Evolutionary conservation across 1,140 invertebrate species (phyloP).

Genomic region (Pissodes strobi): DNA sequence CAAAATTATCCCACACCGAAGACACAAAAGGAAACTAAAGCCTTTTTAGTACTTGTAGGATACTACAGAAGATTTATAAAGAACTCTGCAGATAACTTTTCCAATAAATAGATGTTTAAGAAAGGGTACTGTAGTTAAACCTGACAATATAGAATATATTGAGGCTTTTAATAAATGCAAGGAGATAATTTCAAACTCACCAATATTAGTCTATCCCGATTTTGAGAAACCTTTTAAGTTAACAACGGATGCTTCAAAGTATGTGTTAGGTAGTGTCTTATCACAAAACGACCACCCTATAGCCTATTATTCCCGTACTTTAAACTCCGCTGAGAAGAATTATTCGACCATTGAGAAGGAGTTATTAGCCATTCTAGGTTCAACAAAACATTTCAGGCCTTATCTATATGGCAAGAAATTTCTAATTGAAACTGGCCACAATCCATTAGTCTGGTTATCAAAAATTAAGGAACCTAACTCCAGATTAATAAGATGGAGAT

Average conservation of each 20-base stretch:
- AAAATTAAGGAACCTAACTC: no score
- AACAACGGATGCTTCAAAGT: slow-evolving; percentile 36
- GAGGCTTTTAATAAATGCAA: not conserved
- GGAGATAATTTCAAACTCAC: not conserved
- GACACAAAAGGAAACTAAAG: slow-evolving; percentile 17
- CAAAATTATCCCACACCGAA: slow-evolving; percentile 19
- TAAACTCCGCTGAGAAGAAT: slow-evolving; percentile 23
- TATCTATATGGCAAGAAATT: not conserved
- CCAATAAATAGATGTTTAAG: not conserved
- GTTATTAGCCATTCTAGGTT: not conserved
- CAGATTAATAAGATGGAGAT: slow-evolving; percentile 50
- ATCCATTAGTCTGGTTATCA: no score
- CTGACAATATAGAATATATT: not conserved
- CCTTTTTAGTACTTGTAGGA: slow-evolving; percentile 36
- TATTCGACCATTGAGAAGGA: not conserved
- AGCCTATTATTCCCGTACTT: slow-evolving; percentile 33
- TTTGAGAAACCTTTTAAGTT: slow-evolving; percentile 40
- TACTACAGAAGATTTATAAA: not conserved
- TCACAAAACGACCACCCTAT: no score
- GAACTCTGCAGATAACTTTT: not conserved
- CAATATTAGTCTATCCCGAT: slow-evolving; percentile 29
- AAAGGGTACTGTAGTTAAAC: not conserved
- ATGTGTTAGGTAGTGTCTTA: slow-evolving; percentile 22
- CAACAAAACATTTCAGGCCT: no score
- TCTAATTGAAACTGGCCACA: not conserved